Conservation (phyloP, 2,797 vertebrate genomes). For the Danionella dracula region DNA sequence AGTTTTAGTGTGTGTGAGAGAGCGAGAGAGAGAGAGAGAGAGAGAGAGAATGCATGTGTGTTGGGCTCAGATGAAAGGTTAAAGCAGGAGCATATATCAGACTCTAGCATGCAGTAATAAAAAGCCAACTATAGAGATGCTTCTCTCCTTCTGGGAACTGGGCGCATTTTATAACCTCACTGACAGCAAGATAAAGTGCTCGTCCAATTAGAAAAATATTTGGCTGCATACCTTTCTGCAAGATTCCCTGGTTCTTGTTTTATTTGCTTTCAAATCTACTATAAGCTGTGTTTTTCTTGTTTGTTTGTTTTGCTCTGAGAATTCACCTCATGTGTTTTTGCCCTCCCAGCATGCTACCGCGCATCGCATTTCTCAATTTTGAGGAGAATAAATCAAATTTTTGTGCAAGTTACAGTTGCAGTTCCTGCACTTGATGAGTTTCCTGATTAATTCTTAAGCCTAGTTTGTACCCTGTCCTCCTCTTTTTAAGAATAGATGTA, state of each 20-base stretch:
- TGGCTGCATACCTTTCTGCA: constrained; percentile 70
- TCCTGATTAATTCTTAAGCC: constrained; percentile 58
- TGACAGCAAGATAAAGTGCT: constrained; percentile 81
- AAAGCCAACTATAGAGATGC: constrained; percentile 69
- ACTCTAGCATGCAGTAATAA: constrained; percentile 67
- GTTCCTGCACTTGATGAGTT: neutral
- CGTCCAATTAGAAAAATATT: constrained; percentile 83
- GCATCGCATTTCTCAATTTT: neutral
- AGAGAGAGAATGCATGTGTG: neutral
- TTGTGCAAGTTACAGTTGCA: neutral
- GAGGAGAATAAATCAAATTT: neutral
- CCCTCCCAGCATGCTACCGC: neutral
- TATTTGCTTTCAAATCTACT: constrained; percentile 64
- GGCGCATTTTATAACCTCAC: constrained; percentile 68
- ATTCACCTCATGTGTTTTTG: neutral
- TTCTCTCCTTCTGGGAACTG: constrained; percentile 72
- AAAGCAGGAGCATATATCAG: constrained; percentile 71
- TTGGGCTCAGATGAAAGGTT: constrained; percentile 69
- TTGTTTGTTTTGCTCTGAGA: constrained; percentile 39
- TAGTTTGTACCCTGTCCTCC: constrained; percentile 50
- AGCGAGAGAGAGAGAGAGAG: neutral
- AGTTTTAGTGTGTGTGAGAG: too few relatives aligned
- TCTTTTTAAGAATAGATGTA: constrained; percentile 64
- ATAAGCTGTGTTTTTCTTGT: constrained; percentile 62
- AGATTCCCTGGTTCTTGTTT: constrained; percentile 44